These are phyloP conservation scores for Simalia tracyae DNA, from an alignment of 2,797 vertebrate species.

Conservation along the genomic window DNA sequence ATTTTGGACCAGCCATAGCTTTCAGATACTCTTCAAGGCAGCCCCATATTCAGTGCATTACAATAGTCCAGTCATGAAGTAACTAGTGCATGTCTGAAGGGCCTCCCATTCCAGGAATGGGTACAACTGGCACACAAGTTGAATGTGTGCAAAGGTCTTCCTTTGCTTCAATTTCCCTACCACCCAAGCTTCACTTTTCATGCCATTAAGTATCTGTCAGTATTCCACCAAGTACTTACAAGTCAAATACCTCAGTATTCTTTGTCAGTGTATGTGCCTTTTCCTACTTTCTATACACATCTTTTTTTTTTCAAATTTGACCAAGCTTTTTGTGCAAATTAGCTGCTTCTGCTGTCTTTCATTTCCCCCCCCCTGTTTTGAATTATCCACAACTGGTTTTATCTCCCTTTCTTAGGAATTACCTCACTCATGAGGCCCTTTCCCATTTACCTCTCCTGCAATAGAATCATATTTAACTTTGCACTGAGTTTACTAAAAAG, in stretches of 20 bases:
- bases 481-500: not conserved
- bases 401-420: not conserved
- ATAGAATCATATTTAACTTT: not conserved
- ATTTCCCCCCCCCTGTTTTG: no score
- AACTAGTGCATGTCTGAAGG: not conserved
- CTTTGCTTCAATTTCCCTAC: not conserved
- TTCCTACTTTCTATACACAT: not conserved
- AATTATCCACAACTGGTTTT: not conserved
- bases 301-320: not conserved
- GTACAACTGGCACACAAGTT: not conserved
- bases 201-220: not conserved
- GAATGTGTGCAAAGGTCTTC: not conserved
- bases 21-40: not conserved
- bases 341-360: not conserved
- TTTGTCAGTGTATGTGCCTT: not conserved
- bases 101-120: not conserved
- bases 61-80: not conserved
- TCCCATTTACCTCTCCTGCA: not conserved
- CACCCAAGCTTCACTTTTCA: not conserved
- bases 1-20: not conserved
- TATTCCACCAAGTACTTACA: not conserved
- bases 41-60: not conserved
- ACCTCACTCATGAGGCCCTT: not conserved
- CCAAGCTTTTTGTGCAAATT: not conserved
- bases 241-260: not conserved